phyloP scores from a whole-genome alignment of 2,797 vertebrate genomes.

The Myripristis jacobus region DNA sequence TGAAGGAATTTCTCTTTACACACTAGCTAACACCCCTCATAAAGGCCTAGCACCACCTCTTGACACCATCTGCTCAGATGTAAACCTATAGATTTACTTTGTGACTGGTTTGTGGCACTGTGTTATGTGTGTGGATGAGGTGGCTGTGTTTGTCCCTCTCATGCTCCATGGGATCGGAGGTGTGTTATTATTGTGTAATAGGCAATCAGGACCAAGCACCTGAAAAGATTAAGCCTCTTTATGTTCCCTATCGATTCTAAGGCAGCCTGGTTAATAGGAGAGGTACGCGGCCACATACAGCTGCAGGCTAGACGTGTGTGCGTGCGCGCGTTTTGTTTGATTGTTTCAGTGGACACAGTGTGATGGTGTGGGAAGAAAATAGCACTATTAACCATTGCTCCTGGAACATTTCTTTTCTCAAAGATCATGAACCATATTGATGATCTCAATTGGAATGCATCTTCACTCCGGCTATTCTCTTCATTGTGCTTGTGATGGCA shows the following conservation, averaged over 20 bases:
- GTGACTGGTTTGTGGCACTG: constrained; percentile 50
- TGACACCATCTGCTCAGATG: constrained; percentile 67
- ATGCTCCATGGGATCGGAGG: constrained; percentile 68
- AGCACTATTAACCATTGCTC: constrained; percentile 80
- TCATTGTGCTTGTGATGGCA: constrained; percentile 53
- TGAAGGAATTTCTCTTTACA: constrained; percentile 64
- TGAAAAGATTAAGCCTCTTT: constrained; percentile 84
- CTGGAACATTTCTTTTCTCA: constrained; percentile 79
- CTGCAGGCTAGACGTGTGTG: constrained; percentile 70
- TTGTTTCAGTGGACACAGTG: constrained; percentile 30
- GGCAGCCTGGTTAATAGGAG: constrained; percentile 82
- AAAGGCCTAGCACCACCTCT: constrained; percentile 58
- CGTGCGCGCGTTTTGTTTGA: constrained; percentile 38
- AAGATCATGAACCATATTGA: constrained; percentile 83
- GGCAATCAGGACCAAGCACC: constrained; percentile 83
- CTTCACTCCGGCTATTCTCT: constrained; percentile 69
- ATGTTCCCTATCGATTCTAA: constrained; percentile 84
- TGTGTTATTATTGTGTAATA: constrained; percentile 86
- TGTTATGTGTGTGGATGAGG: constrained; percentile 53
- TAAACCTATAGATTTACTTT: constrained; percentile 77
- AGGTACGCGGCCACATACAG: constrained; percentile 69
- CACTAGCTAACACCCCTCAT: constrained; percentile 64
- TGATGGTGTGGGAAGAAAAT: constrained; percentile 68
- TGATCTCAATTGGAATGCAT: constrained; percentile 75
- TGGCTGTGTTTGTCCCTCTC: constrained; percentile 65